phyloP scores from a whole-genome alignment of 2,888 invertebrate genomes.

The Saturnia pavonia region DNA sequence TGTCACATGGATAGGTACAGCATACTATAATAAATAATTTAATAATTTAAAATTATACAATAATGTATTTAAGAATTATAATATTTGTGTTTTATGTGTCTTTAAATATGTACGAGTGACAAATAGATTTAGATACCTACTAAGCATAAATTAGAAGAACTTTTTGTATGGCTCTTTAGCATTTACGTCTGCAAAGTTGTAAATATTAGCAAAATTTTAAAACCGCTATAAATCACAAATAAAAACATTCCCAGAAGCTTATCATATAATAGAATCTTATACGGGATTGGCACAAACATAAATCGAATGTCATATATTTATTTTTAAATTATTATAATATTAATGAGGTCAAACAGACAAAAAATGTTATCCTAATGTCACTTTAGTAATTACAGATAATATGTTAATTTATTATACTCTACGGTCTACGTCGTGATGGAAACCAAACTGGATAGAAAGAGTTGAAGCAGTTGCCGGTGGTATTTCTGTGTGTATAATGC shows the following conservation, averaged over 20 bases:
- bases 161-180: neutral
- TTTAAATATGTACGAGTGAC: no score
- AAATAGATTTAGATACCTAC: no score
- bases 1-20: no score
- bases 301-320: neutral
- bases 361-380: constrained; percentile 15
- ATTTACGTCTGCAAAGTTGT: neutral
- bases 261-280: neutral
- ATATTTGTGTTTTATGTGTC: no score
- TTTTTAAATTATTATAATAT: constrained; percentile 8
- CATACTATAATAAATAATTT: no score
- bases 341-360: constrained; percentile 15
- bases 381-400: neutral
- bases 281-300: neutral
- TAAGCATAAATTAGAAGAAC: neutral
- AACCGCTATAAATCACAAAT: constrained; percentile 1
- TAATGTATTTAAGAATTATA: no score
- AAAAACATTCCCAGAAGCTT: neutral
- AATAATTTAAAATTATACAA: no score
- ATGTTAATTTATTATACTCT: constrained; percentile 3
- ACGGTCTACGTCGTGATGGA: neutral
- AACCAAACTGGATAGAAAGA: neutral
- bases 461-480: no score
- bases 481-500: no score
- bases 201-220: neutral